These are phyloP conservation scores for Nylanderia fulva DNA, from an alignment of 1,140 invertebrate genomes.

Conservation along the genomic window DNA sequence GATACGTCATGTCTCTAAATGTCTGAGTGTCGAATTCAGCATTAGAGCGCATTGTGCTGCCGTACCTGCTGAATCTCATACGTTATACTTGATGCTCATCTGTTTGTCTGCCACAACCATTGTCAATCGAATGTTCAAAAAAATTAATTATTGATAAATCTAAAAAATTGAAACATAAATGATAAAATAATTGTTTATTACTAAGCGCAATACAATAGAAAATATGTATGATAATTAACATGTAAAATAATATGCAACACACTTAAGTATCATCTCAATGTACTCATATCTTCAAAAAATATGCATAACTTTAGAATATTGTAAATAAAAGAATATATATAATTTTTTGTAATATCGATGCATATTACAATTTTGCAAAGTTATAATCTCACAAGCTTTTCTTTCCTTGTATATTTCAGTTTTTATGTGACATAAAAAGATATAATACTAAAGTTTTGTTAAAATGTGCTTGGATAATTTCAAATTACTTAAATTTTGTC, in stretches of 20 bases:
- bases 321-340: no score
- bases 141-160: neutral
- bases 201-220: neutral
- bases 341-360: neutral
- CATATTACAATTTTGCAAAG: neutral
- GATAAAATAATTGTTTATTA: neutral
- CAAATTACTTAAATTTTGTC: neutral
- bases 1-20: slow-evolving; percentile 76
- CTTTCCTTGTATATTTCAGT: neutral
- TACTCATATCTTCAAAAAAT: neutral
- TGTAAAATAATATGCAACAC: neutral
- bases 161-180: neutral
- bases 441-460: neutral
- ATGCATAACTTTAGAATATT: neutral
- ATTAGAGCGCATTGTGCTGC: slow-evolving; percentile 64
- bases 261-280: neutral
- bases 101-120: neutral
- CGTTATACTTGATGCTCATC: slow-evolving; percentile 23
- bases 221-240: neutral
- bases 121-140: neutral
- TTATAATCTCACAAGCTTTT: neutral
- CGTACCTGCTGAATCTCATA: slow-evolving; percentile 39
- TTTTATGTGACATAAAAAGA: neutral
- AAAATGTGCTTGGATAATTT: neutral
- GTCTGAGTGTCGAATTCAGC: slow-evolving; percentile 63